Base-by-base conservation (phyloP, 2,888 invertebrate genomes). In the Chorisops tibialis region DNA sequence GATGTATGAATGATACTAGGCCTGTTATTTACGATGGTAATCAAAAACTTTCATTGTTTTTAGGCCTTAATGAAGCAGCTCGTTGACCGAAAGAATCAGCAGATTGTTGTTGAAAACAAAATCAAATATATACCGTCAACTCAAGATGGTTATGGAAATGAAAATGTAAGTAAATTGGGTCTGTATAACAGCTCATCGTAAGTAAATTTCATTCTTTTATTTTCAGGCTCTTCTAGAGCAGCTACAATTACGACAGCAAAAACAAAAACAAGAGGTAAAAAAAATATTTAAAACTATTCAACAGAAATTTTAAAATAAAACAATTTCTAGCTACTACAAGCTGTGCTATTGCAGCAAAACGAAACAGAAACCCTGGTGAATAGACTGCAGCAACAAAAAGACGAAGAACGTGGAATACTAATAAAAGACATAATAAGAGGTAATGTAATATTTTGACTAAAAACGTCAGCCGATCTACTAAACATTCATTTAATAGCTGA, bases 331-430 rank as follows among this genome's bases (percentile, higher is more conserved):
- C 79, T 67, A 78, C 81, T 71, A 77, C 88, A 67, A 77, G 84
- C 59, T 73, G 82, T 70, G 83, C 56, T 70, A 14, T 58, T 66
- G 45, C 70, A 87, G 70, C 88, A 89, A 76, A 81, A 80, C 62
- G 82, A 84, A 70, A 76, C 88, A 43, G 88, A 89, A 71, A 77
- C 77, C 65, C 84, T 88, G 75, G 82, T 90, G 67, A 82, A 82
- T 63, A 86, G 84, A 77, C 81, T 89, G 62, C 89, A 89, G 69
- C 83, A 82, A 71, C 81, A 81, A 67, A 85, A 82, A 75, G 88
- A 89, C 72, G 71, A 77, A 41, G 87, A 87, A 67, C 78, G 83
- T 65, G 82, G 81, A 69, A 80, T 79, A 68, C 74, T 88, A 48
- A 81, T 87, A 56, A 80, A 82, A 73, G 80, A 83, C 66, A 81